Evolutionary conservation across 1,140 invertebrate species (phyloP).

Genomic region (Paralvinella palmiformis): DNA sequence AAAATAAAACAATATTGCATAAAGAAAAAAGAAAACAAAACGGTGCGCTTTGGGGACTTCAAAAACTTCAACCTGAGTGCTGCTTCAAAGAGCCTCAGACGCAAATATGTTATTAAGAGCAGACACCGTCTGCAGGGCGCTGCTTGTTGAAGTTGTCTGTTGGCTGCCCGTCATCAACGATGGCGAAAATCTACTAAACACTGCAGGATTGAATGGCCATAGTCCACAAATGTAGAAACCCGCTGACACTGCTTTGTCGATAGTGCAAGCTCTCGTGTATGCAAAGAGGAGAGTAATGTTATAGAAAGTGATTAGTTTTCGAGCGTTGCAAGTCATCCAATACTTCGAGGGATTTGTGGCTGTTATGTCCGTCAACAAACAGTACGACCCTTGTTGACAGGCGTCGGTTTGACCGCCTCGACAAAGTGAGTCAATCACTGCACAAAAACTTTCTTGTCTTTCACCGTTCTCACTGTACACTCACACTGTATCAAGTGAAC

Average conservation of each 20-base stretch:
- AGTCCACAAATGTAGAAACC: conserved; percentile 7
- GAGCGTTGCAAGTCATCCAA: conserved; percentile 36
- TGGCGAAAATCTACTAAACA: conserved; percentile 19
- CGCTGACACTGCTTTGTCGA: too few species aligned
- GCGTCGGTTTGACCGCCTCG: conserved; percentile 4
- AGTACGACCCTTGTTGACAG: conserved; percentile 32
- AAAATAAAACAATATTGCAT: too few species aligned
- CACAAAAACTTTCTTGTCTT: conserved; percentile 21
- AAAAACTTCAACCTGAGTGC: not conserved
- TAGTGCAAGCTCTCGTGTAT: conserved; percentile 2
- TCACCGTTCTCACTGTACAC: conserved; percentile 22
- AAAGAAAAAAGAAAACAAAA: too few species aligned
- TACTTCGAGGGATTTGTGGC: conserved; percentile 21
- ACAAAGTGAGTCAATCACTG: conserved; percentile 25
- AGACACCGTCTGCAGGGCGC: not conserved
- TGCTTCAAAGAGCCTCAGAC: not conserved
- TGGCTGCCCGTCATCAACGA: conserved; percentile 13
- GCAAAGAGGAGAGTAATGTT: conserved; percentile 28
- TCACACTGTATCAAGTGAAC: conserved; percentile 18
- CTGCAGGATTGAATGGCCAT: conserved; percentile 5
- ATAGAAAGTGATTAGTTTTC: conserved; percentile 36
- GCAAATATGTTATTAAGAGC: not conserved
- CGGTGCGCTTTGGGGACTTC: not conserved
- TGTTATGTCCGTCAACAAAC: conserved; percentile 35
- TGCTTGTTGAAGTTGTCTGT: not conserved